Evolutionary conservation across 2,113 vertebrate genomes (phyloP).

Genomic region (Bucco capensis): DNA sequence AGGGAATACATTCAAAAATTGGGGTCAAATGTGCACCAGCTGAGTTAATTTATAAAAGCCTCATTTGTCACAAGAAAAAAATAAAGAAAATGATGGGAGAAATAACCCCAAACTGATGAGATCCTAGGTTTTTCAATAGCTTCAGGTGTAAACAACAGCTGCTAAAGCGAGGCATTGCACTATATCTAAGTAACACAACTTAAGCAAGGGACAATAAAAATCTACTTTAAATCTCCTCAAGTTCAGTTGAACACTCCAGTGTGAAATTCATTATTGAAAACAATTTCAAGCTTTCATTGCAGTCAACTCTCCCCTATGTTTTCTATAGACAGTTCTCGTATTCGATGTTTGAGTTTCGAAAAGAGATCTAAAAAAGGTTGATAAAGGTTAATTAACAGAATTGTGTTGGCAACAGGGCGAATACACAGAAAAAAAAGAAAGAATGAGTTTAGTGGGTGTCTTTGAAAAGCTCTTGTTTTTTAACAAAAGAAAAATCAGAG

Average conservation of each 20-base stretch:
- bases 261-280: conserved; percentile 2
- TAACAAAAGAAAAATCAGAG: neutral
- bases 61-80: neutral
- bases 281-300: neutral
- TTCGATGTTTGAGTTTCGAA: neutral
- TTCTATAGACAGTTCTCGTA: neutral
- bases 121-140: conserved; percentile 14
- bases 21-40: conserved; percentile 47
- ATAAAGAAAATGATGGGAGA: neutral
- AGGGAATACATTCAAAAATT: conserved; percentile 52
- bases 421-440: neutral
- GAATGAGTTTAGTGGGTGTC: neutral
- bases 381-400: neutral
- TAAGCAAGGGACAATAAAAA: conserved; percentile 6
- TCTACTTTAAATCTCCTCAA: conserved; percentile 3
- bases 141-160: conserved; percentile 58
- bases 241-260: neutral
- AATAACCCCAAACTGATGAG: neutral
- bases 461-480: neutral
- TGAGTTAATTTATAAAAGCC: conserved; percentile 63
- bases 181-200: neutral
- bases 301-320: neutral
- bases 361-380: neutral
- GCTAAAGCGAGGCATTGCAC: neutral
- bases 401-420: neutral